These are phyloP conservation scores for Thereva nobilitata DNA, from an alignment of 2,888 invertebrate genomes.

Conservation along the genomic window DNA sequence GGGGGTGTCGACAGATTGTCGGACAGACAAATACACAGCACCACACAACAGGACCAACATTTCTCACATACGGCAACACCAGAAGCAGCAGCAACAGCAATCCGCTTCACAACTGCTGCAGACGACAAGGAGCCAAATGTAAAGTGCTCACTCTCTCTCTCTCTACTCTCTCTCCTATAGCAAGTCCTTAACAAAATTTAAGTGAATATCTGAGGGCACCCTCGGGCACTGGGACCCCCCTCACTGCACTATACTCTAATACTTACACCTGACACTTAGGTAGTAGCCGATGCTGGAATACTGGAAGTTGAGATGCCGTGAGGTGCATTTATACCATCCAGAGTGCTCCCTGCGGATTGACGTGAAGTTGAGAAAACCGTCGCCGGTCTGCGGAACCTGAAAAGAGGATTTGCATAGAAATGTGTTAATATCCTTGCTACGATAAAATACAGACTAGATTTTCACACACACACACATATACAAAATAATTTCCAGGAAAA, in stretches of 20 bases:
- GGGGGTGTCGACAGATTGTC: constrained; percentile 3
- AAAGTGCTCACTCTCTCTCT: too few relatives aligned
- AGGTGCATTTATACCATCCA: constrained; percentile 92
- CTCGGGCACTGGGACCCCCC: not conserved
- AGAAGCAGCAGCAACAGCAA: not conserved
- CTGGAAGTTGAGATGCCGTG: constrained; percentile 78
- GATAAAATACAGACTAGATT: too few relatives aligned
- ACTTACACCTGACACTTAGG: constrained; percentile 86
- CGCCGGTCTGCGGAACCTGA: constrained; percentile 70
- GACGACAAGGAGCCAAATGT: constrained; percentile 1
- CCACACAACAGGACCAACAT: not conserved
- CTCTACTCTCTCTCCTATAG: too few relatives aligned
- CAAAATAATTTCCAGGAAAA: too few relatives aligned
- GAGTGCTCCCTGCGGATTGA: constrained; percentile 78
- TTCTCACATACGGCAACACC: not conserved
- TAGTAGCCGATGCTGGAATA: constrained; percentile 91
- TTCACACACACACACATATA: too few relatives aligned
- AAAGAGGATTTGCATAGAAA: constrained; percentile 33
- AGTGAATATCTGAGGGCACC: constrained; percentile 3
- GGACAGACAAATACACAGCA: not conserved
- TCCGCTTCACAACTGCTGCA: not conserved
- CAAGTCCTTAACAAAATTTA: constrained; percentile 29
- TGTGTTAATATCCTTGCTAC: constrained; percentile 21
- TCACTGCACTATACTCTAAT: constrained; percentile 41
- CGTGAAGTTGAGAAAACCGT: constrained; percentile 84